These are phyloP conservation scores for Spisula solida DNA, from an alignment of 2,888 invertebrate species.

Conservation along the genomic window DNA sequence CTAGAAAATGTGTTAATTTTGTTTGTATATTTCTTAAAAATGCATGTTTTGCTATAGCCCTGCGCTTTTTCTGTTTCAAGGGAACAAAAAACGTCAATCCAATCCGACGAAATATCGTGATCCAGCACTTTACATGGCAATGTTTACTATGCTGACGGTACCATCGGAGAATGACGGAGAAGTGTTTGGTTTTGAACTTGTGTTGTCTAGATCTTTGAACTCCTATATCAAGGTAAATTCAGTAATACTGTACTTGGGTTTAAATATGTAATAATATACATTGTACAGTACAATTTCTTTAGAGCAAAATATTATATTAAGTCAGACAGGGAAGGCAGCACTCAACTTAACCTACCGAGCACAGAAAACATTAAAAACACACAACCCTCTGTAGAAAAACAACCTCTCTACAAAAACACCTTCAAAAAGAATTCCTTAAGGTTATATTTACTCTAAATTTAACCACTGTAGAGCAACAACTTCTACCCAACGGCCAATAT, in stretches of 20 bases:
- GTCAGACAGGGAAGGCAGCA: no score
- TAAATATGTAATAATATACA: no score
- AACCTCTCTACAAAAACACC: no score
- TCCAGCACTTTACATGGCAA: conserved; percentile 87
- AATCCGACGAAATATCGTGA: conserved; percentile 87
- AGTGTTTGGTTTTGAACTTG: conserved; percentile 83
- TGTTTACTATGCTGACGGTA: conserved; percentile 78
- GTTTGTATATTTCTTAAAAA: neutral
- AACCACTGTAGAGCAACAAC: no score
- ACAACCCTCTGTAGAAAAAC: no score
- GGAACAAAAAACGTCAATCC: conserved; percentile 75
- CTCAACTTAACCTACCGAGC: no score
- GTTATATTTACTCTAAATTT: no score
- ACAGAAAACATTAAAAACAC: no score
- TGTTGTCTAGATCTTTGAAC: conserved; percentile 85
- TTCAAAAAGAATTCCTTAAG: no score
- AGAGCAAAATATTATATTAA: no score
- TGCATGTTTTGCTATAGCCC: neutral
- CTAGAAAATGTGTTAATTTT: neutral
- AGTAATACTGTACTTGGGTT: neutral
- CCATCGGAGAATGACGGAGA: conserved; percentile 72
- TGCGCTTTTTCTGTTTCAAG: conserved; percentile 65
- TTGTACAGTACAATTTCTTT: no score
- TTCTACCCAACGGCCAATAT: no score
- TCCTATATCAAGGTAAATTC: conserved; percentile 87